Evolutionary conservation across 2,113 vertebrate species (phyloP).

Genomic region (Origma solitaria): DNA sequence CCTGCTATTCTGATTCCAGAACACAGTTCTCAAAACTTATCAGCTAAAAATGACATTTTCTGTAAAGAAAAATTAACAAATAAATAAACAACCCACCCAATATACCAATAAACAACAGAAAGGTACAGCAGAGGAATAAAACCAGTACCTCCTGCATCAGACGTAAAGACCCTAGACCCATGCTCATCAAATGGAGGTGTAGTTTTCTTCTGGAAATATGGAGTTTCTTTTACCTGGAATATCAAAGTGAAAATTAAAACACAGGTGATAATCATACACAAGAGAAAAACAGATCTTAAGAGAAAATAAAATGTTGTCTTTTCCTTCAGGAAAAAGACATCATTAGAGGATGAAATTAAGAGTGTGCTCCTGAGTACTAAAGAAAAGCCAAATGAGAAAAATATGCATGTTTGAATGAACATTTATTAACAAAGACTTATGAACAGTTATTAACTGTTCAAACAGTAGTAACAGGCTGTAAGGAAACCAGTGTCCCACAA

Average conservation of each 20-base stretch:
- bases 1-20: neutral
- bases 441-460: neutral
- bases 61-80: neutral
- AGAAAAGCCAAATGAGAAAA: neutral
- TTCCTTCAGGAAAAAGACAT: neutral
- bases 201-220: conserved; percentile 93
- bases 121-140: neutral
- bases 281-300: neutral
- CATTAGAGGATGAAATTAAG: neutral
- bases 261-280: neutral
- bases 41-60: neutral
- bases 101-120: neutral
- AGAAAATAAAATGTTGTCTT: neutral
- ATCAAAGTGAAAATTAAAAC: neutral
- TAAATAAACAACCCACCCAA: neutral
- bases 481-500: neutral
- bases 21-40: neutral
- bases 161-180: conserved; percentile 76
- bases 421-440: neutral
- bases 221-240: conserved; percentile 84
- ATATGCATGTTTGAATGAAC: neutral
- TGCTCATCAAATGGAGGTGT: conserved; percentile 87
- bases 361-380: neutral
- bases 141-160: conserved; percentile 77
- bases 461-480: neutral